These are phyloP conservation scores for Tricholaema leucomelas DNA, from an alignment of 2,113 vertebrate genomes.

Conservation along the genomic window DNA sequence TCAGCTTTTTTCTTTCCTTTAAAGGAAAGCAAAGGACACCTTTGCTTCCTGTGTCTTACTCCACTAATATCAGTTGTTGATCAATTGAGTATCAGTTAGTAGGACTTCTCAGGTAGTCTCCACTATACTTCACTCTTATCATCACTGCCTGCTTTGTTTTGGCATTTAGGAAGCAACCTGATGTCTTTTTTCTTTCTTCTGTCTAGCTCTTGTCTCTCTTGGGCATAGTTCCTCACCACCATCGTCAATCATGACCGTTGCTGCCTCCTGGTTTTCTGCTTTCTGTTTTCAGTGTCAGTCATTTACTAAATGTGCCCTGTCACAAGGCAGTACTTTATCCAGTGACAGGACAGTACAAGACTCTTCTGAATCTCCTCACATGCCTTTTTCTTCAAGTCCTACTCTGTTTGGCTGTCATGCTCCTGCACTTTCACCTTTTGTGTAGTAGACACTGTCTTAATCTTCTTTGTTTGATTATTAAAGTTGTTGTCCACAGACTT, in stretches of 20 bases:
- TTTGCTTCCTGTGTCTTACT: not conserved
- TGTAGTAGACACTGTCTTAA: not conserved
- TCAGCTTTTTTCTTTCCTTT: not conserved
- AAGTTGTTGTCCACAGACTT: not conserved
- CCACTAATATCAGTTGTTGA: not conserved
- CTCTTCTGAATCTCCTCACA: not conserved
- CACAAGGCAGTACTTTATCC: constrained; percentile 2
- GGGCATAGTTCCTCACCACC: not conserved
- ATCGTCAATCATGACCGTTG: not conserved
- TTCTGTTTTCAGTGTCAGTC: not conserved
- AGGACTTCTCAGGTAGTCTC: not conserved
- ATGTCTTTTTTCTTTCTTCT: not conserved
- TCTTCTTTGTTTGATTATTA: not conserved
- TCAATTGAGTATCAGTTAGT: not conserved
- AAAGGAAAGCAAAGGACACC: not conserved
- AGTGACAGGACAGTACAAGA: not conserved
- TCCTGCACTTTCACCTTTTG: not conserved
- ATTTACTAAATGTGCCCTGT: not conserved
- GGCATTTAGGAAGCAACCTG: not conserved
- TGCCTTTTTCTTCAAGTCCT: not conserved
- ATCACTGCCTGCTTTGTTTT: not conserved
- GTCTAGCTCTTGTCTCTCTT: not conserved
- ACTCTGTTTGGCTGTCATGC: not conserved
- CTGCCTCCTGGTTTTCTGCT: not conserved
- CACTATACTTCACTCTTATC: not conserved